Conservation (phyloP, 2,113 vertebrate genomes). For the Dipodomys spectabilis region DNA sequence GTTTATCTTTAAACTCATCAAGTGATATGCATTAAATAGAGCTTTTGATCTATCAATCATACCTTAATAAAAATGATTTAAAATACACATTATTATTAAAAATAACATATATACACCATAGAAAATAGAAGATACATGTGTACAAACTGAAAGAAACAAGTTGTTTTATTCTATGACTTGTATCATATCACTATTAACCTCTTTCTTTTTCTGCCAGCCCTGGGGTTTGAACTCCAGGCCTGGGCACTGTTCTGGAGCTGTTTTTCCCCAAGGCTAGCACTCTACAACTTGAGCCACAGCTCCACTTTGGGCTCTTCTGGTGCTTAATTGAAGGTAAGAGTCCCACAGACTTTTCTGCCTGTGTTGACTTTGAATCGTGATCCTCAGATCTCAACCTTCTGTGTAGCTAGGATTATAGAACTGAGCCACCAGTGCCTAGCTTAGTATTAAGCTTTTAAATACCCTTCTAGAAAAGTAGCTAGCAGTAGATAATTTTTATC, state of each 20-base stretch:
- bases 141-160: not conserved
- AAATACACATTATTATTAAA: not conserved
- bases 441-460: constrained; percentile 7
- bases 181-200: not conserved
- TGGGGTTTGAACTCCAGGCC: no score
- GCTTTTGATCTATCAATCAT: not conserved
- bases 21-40: not conserved
- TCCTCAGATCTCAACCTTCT: no score
- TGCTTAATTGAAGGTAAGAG: no score
- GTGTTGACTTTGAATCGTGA: no score
- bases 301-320: no score
- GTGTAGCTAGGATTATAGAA: no score
- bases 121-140: not conserved
- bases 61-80: not conserved
- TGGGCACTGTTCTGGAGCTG: no score
- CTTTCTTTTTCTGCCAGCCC: no score
- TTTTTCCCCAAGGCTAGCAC: no score
- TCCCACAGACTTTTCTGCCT: no score
- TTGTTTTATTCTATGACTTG: constrained; percentile 19
- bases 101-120: not conserved
- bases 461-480: constrained; percentile 28
- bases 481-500: not conserved
- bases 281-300: no score
- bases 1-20: not conserved
- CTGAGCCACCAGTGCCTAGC: no score